Evolutionary conservation across 2,113 vertebrate species (phyloP).

Genomic region (Danionella cerebrum): DNA sequence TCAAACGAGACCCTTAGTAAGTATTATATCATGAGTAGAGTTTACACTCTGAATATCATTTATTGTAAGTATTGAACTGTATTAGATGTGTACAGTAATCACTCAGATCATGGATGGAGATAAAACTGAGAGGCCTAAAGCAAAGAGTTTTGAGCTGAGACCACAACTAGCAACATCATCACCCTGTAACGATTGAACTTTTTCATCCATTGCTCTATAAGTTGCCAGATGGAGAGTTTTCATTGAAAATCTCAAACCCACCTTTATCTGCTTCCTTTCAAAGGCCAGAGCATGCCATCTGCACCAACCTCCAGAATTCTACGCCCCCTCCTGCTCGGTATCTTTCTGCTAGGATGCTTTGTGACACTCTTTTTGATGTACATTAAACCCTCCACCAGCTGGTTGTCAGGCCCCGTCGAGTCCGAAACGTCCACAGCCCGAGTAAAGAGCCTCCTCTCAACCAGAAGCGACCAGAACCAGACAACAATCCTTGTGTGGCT

Average conservation of each 20-base stretch:
- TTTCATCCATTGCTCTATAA: no score
- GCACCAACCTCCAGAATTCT: slow-evolving; percentile 88
- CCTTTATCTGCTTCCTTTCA: slow-evolving; percentile 13
- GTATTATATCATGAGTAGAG: no score
- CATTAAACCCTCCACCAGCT: slow-evolving; percentile 88
- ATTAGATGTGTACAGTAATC: no score
- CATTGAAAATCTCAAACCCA: neutral
- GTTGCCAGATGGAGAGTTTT: neutral
- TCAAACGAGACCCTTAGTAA: no score
- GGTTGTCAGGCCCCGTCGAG: slow-evolving; percentile 84
- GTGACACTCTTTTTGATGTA: slow-evolving; percentile 93
- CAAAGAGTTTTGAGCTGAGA: no score
- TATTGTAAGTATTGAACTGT: no score
- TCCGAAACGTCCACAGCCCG: slow-evolving; percentile 79
- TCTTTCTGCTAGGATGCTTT: slow-evolving; percentile 85
- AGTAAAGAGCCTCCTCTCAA: slow-evolving; percentile 84
- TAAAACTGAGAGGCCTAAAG: no score
- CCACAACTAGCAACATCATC: no score
- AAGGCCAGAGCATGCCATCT: slow-evolving; percentile 92
- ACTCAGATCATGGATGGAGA: no score
- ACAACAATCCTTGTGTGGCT: slow-evolving; percentile 90
- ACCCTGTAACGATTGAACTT: no score
- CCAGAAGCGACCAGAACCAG: slow-evolving; percentile 79
- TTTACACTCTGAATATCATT: no score
- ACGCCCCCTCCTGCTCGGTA: slow-evolving; percentile 84